These are phyloP conservation scores for Stramonita haemastoma DNA, from an alignment of 2,888 invertebrate genomes.

Conservation along the genomic window DNA sequence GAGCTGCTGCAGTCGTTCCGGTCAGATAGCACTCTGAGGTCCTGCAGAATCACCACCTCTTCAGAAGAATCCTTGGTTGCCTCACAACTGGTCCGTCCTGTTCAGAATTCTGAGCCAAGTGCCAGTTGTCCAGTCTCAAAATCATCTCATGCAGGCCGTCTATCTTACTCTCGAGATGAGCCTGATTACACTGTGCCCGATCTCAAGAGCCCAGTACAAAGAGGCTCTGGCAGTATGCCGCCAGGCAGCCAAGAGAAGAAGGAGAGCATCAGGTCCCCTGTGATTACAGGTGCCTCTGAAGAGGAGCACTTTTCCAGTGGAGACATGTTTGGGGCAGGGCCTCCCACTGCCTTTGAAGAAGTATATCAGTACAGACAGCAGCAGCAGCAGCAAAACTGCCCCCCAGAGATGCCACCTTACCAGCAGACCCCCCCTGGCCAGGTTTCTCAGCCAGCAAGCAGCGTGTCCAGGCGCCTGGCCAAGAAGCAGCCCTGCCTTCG, in stretches of 20 bases:
- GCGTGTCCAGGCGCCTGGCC: background rate
- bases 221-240: background rate
- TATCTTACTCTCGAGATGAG: background rate
- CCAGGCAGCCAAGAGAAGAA: background rate
- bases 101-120: background rate
- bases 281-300: background rate
- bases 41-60: background rate
- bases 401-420: background rate
- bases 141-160: background rate
- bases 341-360: background rate
- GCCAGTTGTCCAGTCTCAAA: background rate
- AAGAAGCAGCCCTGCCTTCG: slow-evolving; percentile 28
- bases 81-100: background rate
- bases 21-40: slow-evolving; percentile 10
- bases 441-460: background rate
- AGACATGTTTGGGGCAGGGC: slow-evolving; percentile 42
- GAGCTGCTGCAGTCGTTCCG: background rate
- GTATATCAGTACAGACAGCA: background rate
- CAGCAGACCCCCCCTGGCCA: background rate
- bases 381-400: background rate
- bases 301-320: slow-evolving; percentile 43
- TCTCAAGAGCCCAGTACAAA: background rate
- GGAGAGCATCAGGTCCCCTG: background rate
- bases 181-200: background rate
- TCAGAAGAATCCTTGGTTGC: background rate